Conservation (phyloP, 1,140 invertebrate genomes). For the Drosophila insularis region DNA sequence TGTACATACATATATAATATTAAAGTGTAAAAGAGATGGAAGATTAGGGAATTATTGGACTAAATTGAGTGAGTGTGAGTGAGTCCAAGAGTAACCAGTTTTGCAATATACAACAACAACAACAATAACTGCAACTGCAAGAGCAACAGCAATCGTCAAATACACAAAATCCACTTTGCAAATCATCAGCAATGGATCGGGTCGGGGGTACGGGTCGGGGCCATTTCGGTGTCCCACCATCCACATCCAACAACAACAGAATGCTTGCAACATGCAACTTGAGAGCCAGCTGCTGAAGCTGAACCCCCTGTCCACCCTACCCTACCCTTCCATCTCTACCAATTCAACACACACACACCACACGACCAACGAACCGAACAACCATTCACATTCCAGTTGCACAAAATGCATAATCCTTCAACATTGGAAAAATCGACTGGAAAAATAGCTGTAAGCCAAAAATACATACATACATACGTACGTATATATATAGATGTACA, state of each 20-base stretch:
- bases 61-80: slow-evolving; percentile 7
- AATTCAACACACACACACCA: slow-evolving; percentile 13
- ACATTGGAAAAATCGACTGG: slow-evolving; percentile 11
- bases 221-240: slow-evolving; percentile 5
- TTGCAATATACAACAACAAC: slow-evolving; percentile 44
- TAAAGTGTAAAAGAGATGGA: slow-evolving; percentile 10
- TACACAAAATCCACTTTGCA: slow-evolving; percentile 78
- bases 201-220: slow-evolving; percentile 23
- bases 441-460: slow-evolving; percentile 14
- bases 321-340: slow-evolving; percentile 14
- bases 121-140: slow-evolving; percentile 25
- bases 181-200: slow-evolving; percentile 64
- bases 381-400: slow-evolving; percentile 56
- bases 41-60: slow-evolving; percentile 4
- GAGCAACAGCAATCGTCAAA: slow-evolving; percentile 61
- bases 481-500: neutral
- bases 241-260: neutral
- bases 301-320: slow-evolving; percentile 18
- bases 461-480: neutral
- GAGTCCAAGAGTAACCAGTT: slow-evolving; percentile 65
- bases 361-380: slow-evolving; percentile 5
- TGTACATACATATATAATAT: neutral
- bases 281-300: slow-evolving; percentile 23
- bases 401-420: slow-evolving; percentile 40
- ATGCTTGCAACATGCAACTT: slow-evolving; percentile 72